Base-by-base conservation (phyloP, 92 coral and sea anemone genomes). In the Virgularia gustaviana region DNA sequence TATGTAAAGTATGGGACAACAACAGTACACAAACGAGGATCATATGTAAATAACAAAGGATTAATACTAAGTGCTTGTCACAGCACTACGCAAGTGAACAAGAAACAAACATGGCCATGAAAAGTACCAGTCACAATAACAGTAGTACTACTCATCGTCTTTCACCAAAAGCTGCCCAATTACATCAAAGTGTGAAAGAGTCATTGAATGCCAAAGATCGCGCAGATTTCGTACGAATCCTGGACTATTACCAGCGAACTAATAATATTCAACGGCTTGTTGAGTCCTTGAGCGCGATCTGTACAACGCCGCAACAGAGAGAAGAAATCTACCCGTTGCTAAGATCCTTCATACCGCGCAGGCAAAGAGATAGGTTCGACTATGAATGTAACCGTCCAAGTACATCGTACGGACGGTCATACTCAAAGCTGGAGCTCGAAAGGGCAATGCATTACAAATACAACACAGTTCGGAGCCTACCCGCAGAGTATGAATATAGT, bases 291-390 rank as follows among this genome's bases (percentile, higher is more conserved):
- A 81, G 89, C 67, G 70, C 73, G 58, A 82, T 94, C 29, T 85
- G 90, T 24, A 75, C 83, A 38, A 65, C 96, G 2, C 85, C 95
- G 31, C 82, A 67, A 75, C 90, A 87, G 83, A 87, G 92, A 53
- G 75, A 68, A 38, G 90, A 94, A 62, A 84, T 94, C 9, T 89
- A 89, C 60, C 99, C 96, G 33, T 77, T 84, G 55, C 47, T 94
- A 36, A 76, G 90, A 73, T 85, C 76, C 33, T 70, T 89, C 19
- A 78, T 94, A 51, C 99, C 99, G 3, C 80, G 77, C 9, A 72
- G 59, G 20, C 85, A 94, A 72, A 78, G 80, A 37, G 71, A 83
- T 7, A 68, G 70, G 53, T 86, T 94, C 41, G 90, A 86, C 44
- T 71, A 65, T 20, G 81, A 81, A 56, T 94, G 99, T 89, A 68